Conservation (phyloP, 2,113 vertebrate species). For the Danionella cerebrum region DNA sequence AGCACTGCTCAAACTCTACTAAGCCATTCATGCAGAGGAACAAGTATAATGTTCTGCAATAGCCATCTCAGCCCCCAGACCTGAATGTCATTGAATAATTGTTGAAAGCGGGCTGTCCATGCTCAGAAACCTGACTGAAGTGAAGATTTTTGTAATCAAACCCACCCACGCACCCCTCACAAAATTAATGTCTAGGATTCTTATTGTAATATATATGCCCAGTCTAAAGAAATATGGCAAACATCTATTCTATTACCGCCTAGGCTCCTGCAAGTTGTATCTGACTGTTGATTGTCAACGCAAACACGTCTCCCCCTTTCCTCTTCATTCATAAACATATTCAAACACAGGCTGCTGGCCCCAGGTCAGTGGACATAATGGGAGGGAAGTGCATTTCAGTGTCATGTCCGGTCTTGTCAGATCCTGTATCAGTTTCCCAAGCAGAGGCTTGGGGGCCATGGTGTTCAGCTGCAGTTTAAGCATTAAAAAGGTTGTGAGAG, state of each 20-base stretch:
- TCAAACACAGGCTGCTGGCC: slow-evolving; percentile 37
- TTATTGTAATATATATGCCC: slow-evolving; percentile 19
- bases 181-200: slow-evolving; percentile 33
- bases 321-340: slow-evolving; percentile 17
- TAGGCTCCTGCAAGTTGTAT: not conserved
- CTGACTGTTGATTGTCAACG: not conserved
- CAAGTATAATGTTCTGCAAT: too few relatives aligned
- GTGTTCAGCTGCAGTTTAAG: slow-evolving; percentile 51
- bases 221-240: not conserved
- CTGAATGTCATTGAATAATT: too few relatives aligned
- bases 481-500: slow-evolving; percentile 18
- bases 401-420: slow-evolving; percentile 61
- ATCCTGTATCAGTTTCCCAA: slow-evolving; percentile 53
- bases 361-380: slow-evolving; percentile 47
- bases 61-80: too few relatives aligned
- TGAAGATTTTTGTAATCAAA: too few relatives aligned
- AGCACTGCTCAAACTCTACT: too few relatives aligned
- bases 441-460: slow-evolving; percentile 34
- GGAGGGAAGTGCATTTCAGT: slow-evolving; percentile 36
- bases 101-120: too few relatives aligned
- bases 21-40: too few relatives aligned
- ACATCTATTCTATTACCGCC: not conserved
- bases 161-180: slow-evolving; percentile 36
- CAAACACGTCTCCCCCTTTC: not conserved
- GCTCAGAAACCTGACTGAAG: too few relatives aligned